Base-by-base conservation (phyloP, 1,140 invertebrate species). In the Scaptomyza pallida region DNA sequence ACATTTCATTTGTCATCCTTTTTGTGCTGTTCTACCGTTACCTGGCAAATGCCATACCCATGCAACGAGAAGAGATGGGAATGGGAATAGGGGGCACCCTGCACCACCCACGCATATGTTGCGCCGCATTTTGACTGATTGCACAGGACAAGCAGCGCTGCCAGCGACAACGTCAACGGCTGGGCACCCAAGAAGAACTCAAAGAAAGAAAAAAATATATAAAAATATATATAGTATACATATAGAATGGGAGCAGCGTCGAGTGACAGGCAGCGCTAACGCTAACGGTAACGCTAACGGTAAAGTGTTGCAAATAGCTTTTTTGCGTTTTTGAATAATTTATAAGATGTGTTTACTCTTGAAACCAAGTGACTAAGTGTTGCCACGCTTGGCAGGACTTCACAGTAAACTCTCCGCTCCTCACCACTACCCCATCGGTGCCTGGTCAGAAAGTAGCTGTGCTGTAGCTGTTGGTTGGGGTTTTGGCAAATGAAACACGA, bases 251-350 rank as follows among this genome's bases (percentile, higher is more conserved):
- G 48, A 52, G 55, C 62, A 59, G 62, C 12, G 61, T 40, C 61
- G 41, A 54, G 55, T 72, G 68, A 71, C 68, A 65, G 63, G 60
- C 68, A 57, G 50, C 44, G 68, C 23, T 26, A 65, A 59, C 35
- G 76, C 45, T 54, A 63, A 51, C 45, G 74, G 41, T 57, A 75
- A 56, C 73, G 79, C 79, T 69, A 71, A 86, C 82, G 81, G 81
- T 88, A 86, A 86, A 86, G 81, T 86, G 81, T 86, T 86, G 81
- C 81, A 86, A 86, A 86, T 86, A 86, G 81, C 81, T 86, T 86
- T 86, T 86, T 86, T 86, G 81, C 82, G 81, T 86, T 86, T 86
- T 77, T 88, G 81, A 88, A 86, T 86, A 86, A 86, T 86, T 86
- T 86, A 86, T 86, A 86, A 86, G 81, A 86, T 88, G 81, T 86